A percentile compares a stretch with the other conserved stretches of the same genome.
phyloP scores from a whole-genome alignment of 2,888 invertebrate species.

The Pterobdella sp. region DNA sequence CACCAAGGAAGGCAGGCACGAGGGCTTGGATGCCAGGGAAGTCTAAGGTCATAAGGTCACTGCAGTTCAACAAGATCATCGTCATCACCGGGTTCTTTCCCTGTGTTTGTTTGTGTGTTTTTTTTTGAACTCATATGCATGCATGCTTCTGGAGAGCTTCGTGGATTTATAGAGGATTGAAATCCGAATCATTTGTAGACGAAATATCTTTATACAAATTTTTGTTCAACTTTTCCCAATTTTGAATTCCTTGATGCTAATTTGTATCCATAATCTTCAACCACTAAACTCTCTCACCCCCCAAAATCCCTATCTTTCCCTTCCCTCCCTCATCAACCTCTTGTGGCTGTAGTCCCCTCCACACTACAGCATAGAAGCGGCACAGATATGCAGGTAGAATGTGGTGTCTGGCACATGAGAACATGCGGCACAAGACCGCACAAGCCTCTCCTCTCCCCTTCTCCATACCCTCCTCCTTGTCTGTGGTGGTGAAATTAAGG shows the following conservation, averaged over 20 bases:
- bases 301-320: no score
- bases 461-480: constrained; percentile 42
- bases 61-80: constrained; percentile 63
- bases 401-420: constrained; percentile 89
- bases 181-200: no score
- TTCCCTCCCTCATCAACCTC: no score
- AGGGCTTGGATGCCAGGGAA: constrained; percentile 84
- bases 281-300: no score
- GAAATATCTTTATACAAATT: no score
- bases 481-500: no score
- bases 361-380: constrained; percentile 81
- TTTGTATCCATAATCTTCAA: background rate
- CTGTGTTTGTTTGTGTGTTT: no score
- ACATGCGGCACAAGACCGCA: constrained; percentile 86
- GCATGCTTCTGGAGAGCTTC: no score
- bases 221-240: background rate
- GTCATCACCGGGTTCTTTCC: constrained; percentile 61
- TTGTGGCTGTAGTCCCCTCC: constrained; percentile 66
- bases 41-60: constrained; percentile 76
- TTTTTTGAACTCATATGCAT: no score
- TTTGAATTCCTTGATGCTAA: background rate
- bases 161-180: no score
- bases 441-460: constrained; percentile 83
- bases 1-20: constrained; percentile 78
- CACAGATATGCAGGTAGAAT: constrained; percentile 84